Evolutionary conservation across 2,113 vertebrate genomes (phyloP).

Genomic region (Odobenus rosmarus): DNA sequence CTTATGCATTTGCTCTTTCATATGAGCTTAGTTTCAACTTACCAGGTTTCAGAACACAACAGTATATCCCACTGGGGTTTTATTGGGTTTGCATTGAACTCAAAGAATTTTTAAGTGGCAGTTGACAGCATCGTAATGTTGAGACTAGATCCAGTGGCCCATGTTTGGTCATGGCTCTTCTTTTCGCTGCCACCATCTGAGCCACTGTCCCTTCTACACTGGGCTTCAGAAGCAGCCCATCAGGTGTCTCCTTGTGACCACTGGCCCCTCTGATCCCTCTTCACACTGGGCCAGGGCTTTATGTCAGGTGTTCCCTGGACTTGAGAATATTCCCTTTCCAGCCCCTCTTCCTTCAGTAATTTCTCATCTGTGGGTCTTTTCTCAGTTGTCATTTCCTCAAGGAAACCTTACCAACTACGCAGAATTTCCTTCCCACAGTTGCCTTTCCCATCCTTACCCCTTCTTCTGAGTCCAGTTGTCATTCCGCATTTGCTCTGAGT

Average conservation of each 20-base stretch:
- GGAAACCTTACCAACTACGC: background rate
- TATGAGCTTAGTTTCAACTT: background rate
- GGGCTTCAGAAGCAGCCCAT: background rate
- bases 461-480: too few relatives aligned
- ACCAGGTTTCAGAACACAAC: background rate
- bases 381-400: background rate
- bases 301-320: accelerated
- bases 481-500: accelerated
- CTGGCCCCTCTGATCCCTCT: background rate
- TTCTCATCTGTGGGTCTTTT: background rate
- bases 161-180: background rate
- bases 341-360: background rate
- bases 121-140: background rate
- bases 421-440: accelerated
- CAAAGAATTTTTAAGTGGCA: background rate
- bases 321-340: accelerated
- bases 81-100: background rate
- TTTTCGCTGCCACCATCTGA: accelerated
- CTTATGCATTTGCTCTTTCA: background rate
- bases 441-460: accelerated
- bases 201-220: accelerated
- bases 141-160: background rate
- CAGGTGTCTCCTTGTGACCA: accelerated
- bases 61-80: background rate
- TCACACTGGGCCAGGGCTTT: background rate